These are phyloP conservation scores for Donacobius atricapilla DNA, from an alignment of 2,113 vertebrate genomes.

Conservation along the genomic window DNA sequence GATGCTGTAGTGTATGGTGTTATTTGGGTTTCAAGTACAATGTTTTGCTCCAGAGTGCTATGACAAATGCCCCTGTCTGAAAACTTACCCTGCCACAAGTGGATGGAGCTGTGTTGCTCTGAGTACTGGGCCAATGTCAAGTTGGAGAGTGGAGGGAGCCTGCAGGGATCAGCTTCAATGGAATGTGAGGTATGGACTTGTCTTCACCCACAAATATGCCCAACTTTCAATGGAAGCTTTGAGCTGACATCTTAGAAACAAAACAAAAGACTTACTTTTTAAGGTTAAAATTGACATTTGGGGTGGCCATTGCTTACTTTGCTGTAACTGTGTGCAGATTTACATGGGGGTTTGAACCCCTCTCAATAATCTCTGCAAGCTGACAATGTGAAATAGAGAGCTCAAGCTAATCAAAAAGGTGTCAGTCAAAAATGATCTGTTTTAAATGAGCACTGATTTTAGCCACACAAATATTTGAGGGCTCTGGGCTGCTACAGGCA, in stretches of 20 bases:
- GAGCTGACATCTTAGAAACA: neutral
- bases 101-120: neutral
- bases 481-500: neutral
- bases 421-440: neutral
- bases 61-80: neutral
- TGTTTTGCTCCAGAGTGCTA: neutral
- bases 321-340: neutral
- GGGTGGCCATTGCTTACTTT: neutral
- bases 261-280: neutral
- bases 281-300: neutral
- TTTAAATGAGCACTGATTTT: neutral
- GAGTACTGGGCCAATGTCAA: neutral
- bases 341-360: neutral
- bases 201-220: neutral
- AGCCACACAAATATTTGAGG: neutral
- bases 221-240: neutral
- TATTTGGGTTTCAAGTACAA: neutral
- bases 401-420: neutral
- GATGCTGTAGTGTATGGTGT: rapidly evolving
- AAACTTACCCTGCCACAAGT: neutral
- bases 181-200: neutral
- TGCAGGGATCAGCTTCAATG: neutral
- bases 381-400: neutral
- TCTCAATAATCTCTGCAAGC: neutral
- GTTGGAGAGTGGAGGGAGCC: neutral